Conservation (phyloP, 2,888 invertebrate species). For the Diachrysia chrysitis region DNA sequence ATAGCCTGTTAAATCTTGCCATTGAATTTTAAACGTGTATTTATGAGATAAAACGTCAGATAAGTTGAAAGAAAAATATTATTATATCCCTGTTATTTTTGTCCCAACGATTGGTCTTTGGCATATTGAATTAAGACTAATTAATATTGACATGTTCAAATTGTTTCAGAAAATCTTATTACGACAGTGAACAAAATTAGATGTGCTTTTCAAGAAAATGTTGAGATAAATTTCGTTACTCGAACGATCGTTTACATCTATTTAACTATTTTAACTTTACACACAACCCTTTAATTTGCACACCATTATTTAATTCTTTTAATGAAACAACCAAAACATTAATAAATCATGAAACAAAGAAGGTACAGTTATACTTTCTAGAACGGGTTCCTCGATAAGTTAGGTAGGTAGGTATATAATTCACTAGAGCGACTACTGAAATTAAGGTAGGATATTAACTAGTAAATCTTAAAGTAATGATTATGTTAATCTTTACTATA, state of each 20-base stretch:
- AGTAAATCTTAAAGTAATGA: slow-evolving; percentile 86
- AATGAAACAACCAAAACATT: slow-evolving; percentile 76
- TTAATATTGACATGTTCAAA: slow-evolving; percentile 75
- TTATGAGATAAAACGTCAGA: slow-evolving; percentile 61
- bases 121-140: slow-evolving; percentile 82
- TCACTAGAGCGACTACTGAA: slow-evolving; percentile 85
- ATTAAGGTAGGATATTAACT: slow-evolving; percentile 83
- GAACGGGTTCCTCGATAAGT: slow-evolving; percentile 70
- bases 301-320: slow-evolving; percentile 83
- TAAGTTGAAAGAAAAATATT: slow-evolving; percentile 81
- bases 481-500: slow-evolving; percentile 87
- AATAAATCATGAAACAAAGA: slow-evolving; percentile 67
- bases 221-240: slow-evolving; percentile 74
- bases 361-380: slow-evolving; percentile 74
- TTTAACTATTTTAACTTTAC: slow-evolving; percentile 88
- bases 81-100: slow-evolving; percentile 85
- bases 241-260: slow-evolving; percentile 83
- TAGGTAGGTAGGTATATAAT: slow-evolving; percentile 68
- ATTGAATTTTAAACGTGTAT: slow-evolving; percentile 61
- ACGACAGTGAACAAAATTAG: slow-evolving; percentile 65
- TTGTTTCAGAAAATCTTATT: slow-evolving; percentile 67
- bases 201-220: slow-evolving; percentile 68
- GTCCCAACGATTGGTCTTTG: slow-evolving; percentile 87
- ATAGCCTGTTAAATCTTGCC: slow-evolving; percentile 77
- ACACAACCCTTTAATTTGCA: slow-evolving; percentile 90